These are phyloP conservation scores for Chlorospingus flavigularis DNA, from an alignment of 2,797 vertebrate species.

Conservation along the genomic window DNA sequence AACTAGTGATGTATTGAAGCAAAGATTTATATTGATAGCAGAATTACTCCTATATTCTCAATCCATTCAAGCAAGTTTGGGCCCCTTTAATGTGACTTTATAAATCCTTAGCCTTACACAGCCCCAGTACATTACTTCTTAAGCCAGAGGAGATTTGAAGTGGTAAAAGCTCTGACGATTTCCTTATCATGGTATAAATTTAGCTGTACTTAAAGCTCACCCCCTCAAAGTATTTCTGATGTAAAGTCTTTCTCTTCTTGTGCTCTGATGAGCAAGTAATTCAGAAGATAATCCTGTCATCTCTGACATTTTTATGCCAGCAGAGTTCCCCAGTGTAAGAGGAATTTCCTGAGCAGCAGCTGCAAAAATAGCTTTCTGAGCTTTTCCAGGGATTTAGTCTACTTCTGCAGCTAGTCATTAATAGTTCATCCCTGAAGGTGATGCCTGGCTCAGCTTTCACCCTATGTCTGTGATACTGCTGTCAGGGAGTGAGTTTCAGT, in stretches of 20 bases:
- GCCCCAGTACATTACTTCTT: not conserved
- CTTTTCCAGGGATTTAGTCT: not conserved
- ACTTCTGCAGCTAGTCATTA: not conserved
- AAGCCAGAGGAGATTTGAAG: not conserved
- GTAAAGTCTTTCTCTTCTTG: not conserved
- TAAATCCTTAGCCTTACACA: not conserved
- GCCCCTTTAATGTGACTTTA: not conserved
- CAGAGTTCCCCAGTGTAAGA: not conserved
- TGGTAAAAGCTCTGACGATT: not conserved
- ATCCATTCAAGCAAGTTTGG: not conserved
- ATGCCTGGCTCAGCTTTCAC: not conserved
- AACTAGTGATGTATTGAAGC: not conserved
- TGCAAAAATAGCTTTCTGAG: constrained; percentile 7
- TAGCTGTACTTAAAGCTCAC: not conserved
- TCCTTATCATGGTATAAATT: not conserved
- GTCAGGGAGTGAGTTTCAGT: not conserved
- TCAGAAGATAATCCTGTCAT: not conserved
- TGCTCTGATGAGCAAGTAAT: not conserved
- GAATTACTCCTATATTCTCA: not conserved
- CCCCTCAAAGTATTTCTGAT: not conserved
- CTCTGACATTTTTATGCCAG: not conserved
- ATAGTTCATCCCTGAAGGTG: not conserved
- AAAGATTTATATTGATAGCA: not conserved
- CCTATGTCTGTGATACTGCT: not conserved
- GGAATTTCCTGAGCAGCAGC: not conserved